Conservation (phyloP, 2,888 invertebrate genomes). For the Orthonychiurus folsomi region DNA sequence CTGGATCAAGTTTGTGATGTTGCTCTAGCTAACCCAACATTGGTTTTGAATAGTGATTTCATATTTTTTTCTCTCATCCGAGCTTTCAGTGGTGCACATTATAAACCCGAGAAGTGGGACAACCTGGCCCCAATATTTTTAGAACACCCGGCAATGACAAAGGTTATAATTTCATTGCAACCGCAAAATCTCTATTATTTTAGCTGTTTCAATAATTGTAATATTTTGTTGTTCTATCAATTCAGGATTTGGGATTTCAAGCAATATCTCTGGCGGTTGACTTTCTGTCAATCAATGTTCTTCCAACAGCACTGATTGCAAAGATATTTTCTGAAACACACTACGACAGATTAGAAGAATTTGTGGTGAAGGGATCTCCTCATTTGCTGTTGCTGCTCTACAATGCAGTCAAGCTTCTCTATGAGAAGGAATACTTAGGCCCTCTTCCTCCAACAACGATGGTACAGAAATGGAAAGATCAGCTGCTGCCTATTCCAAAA, state of each 20-base stretch:
- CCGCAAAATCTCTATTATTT: background rate
- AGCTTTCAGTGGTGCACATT: conserved; percentile 54
- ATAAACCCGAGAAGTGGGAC: conserved; percentile 53
- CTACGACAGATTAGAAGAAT: conserved; percentile 44
- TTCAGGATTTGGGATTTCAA: conserved; percentile 44
- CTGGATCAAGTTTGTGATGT: conserved; percentile 53
- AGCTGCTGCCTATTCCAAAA: conserved; percentile 42
- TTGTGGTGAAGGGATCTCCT: conserved; percentile 41
- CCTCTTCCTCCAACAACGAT: conserved; percentile 47
- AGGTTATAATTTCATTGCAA: conserved; percentile 33
- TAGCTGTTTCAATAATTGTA: conserved; percentile 1
- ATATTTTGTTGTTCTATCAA: conserved; percentile 13
- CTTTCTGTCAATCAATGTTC: conserved; percentile 48
- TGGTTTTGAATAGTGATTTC: conserved; percentile 46
- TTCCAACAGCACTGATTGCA: conserved; percentile 50
- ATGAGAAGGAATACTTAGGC: conserved; percentile 45
- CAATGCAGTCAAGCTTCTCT: conserved; percentile 50
- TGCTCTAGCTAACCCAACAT: conserved; percentile 46
- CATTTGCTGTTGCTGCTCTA: conserved; percentile 48
- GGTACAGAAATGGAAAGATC: conserved; percentile 32
- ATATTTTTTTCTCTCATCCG: conserved; percentile 50
- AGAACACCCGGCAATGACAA: conserved; percentile 45
- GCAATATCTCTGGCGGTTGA: conserved; percentile 52
- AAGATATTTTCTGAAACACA: conserved; percentile 49
- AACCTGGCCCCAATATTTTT: conserved; percentile 47